Conservation (phyloP, 2,888 invertebrate species). For the Anoplius nigerrimus region DNA sequence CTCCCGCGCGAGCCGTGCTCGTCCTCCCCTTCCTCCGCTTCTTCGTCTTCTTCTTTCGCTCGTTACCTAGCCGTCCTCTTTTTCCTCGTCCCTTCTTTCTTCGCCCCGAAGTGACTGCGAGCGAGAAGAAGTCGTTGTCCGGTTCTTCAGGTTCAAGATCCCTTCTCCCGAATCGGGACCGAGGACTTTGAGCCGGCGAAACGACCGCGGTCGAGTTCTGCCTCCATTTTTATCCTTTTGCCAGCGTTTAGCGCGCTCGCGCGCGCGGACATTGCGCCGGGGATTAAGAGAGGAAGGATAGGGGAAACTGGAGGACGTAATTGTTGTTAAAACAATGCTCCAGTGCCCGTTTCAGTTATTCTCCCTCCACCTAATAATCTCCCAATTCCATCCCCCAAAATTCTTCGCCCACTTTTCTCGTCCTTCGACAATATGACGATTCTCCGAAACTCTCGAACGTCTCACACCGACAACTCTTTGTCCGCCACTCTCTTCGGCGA, state of each 20-base stretch:
- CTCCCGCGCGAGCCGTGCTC: too few relatives aligned
- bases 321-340: slow-evolving; percentile 6
- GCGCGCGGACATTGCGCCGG: background rate
- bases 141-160: slow-evolving; percentile 22
- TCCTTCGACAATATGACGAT: too few relatives aligned
- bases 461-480: background rate
- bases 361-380: too few relatives aligned
- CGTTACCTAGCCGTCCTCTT: background rate
- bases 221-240: too few relatives aligned
- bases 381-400: too few relatives aligned
- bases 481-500: background rate
- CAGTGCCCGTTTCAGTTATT: background rate
- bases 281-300: too few relatives aligned
- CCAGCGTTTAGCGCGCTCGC: too few relatives aligned
- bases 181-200: too few relatives aligned
- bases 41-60: slow-evolving; percentile 1
- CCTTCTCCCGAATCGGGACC: too few relatives aligned
- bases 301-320: background rate
- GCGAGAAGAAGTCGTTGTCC: slow-evolving; percentile 44
- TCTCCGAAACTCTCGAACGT: too few relatives aligned
- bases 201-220: too few relatives aligned
- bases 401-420: too few relatives aligned
- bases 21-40: background rate
- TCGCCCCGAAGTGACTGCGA: slow-evolving; percentile 25
- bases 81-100: slow-evolving; percentile 15